Conservation (phyloP, 2,888 invertebrate genomes). For the Eilema sororculum region DNA sequence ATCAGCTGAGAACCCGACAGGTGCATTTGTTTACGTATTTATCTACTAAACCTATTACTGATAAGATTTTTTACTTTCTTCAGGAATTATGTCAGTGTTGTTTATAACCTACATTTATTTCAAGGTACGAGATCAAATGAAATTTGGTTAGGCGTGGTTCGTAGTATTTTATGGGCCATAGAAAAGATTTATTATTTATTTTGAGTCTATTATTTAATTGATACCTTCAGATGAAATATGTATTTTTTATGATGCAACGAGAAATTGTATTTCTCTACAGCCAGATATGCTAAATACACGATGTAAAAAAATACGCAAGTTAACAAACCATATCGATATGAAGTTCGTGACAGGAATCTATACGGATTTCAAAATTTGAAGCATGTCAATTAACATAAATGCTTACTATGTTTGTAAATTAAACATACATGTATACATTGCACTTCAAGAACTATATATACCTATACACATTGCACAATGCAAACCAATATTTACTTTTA, state of each 20-base stretch:
- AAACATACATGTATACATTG: constrained; percentile 14
- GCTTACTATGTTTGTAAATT: constrained; percentile 11
- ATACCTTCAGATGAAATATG: constrained; percentile 27
- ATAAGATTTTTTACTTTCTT: constrained; percentile 53
- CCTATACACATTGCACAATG: constrained; percentile 31
- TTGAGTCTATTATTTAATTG: constrained; percentile 16
- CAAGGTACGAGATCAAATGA: constrained; percentile 37
- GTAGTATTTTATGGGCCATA: constrained; percentile 20
- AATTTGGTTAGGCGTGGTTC: constrained; percentile 38
- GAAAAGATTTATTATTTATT: constrained; percentile 16
- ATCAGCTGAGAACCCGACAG: constrained; percentile 74
- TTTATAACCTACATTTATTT: constrained; percentile 36
- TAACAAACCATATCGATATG: constrained; percentile 22
- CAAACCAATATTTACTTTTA: constrained; percentile 47
- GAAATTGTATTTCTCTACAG: constrained; percentile 24
- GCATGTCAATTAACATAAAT: constrained; percentile 20
- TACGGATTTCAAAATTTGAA: constrained; percentile 26
- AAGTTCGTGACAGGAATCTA: constrained; percentile 26
- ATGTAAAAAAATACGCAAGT: constrained; percentile 13
- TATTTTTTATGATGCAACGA: constrained; percentile 33
- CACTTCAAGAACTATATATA: constrained; percentile 12
- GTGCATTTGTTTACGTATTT: constrained; percentile 79
- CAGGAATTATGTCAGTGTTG: constrained; percentile 30
- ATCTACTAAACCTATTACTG: constrained; percentile 48
- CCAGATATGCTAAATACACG: constrained; percentile 21